These are phyloP conservation scores for Dinothrombium tinctorium DNA, from an alignment of 1,140 invertebrate genomes.

Conservation along the genomic window DNA sequence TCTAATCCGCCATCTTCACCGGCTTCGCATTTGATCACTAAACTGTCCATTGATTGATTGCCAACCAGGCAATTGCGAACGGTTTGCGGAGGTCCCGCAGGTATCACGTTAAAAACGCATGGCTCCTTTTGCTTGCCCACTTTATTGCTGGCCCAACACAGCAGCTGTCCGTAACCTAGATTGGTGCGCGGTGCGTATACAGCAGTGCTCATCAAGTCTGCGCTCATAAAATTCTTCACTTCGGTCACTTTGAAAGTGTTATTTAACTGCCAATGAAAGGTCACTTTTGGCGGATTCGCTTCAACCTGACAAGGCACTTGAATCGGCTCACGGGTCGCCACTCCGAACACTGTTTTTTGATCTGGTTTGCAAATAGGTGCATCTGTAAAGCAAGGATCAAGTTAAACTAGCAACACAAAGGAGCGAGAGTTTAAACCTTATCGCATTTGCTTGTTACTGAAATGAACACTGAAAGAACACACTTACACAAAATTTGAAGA, in stretches of 20 bases:
- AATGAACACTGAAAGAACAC: background rate
- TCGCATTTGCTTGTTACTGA: background rate
- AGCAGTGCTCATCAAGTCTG: constrained; percentile 6
- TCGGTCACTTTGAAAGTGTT: constrained; percentile 6
- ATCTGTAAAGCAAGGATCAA: constrained; percentile 11
- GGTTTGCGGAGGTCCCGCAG: constrained; percentile 49
- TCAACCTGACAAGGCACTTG: constrained; percentile 17
- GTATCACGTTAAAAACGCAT: constrained; percentile 75
- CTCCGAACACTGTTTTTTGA: constrained; percentile 15
- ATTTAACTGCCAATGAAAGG: constrained; percentile 18
- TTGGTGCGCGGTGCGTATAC: constrained; percentile 36
- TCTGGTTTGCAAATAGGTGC: constrained; percentile 15
- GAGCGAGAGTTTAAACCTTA: background rate
- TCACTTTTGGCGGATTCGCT: constrained; percentile 16
- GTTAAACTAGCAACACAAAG: background rate
- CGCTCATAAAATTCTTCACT: background rate
- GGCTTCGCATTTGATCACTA: constrained; percentile 47
- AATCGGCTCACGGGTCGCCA: constrained; percentile 15
- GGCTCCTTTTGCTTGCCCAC: constrained; percentile 46
- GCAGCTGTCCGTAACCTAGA: constrained; percentile 63
- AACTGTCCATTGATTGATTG: constrained; percentile 54
- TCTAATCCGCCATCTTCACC: constrained; percentile 60
- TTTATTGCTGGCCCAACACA: constrained; percentile 53
- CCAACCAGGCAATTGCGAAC: constrained; percentile 58
- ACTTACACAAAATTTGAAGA: constrained; percentile 16